Percentiles rank a stretch among this genome's conserved stretches.
These are phyloP conservation scores for Agrilus cyanescens DNA, from an alignment of 2,888 invertebrate genomes.

Conservation along the genomic window DNA sequence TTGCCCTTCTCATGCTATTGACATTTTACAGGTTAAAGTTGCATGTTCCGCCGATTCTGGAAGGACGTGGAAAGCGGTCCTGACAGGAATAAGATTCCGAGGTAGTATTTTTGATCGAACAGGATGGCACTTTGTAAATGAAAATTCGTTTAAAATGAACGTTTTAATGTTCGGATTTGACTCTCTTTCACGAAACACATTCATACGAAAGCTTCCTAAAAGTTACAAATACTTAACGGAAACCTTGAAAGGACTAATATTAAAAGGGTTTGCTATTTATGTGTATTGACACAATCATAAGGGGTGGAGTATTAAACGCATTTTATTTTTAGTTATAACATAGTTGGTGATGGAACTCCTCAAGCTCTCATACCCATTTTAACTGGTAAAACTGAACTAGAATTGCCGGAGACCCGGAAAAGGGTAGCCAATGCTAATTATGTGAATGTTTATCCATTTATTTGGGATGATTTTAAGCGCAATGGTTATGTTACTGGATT, in stretches of 20 bases:
- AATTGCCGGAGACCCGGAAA: slow-evolving; percentile 75
- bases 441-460: slow-evolving; percentile 71
- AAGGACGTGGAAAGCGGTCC: slow-evolving; percentile 52
- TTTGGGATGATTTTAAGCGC: slow-evolving; percentile 67
- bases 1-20: no score
- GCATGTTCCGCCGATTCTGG: slow-evolving; percentile 43
- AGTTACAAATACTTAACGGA: slow-evolving; percentile 57
- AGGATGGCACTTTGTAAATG: slow-evolving; percentile 39
- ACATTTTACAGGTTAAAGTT: slow-evolving; percentile 42
- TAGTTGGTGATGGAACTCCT: slow-evolving; percentile 78
- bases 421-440: slow-evolving; percentile 48
- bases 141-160: slow-evolving; percentile 45
- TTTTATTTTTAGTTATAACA: slow-evolving; percentile 47
- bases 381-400: slow-evolving; percentile 75
- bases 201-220: slow-evolving; percentile 65
- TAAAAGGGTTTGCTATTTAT: slow-evolving; percentile 49
- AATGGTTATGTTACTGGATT: slow-evolving; percentile 69
- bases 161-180: slow-evolving; percentile 82
- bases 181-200: slow-evolving; percentile 74
- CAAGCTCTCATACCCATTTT: slow-evolving; percentile 79
- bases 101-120: slow-evolving; percentile 32
- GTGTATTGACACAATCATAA: neutral
- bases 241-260: slow-evolving; percentile 46
- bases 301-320: neutral
- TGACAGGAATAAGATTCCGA: slow-evolving; percentile 48